phyloP scores from a whole-genome alignment of 2,113 vertebrate species.

The Butastur rufipennis region DNA sequence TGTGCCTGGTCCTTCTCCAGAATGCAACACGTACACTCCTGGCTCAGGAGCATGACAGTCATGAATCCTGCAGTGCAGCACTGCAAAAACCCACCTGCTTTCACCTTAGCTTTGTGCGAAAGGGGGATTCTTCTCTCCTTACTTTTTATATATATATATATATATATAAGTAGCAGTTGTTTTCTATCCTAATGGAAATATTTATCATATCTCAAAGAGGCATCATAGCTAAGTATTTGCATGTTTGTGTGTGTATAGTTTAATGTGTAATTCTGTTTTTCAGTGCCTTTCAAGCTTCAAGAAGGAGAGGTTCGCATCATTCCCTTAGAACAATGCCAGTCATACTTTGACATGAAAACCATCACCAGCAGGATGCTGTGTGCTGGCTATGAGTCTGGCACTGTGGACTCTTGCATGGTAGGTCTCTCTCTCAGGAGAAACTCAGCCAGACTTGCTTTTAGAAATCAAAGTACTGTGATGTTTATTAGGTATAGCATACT shows the following conservation, averaged over 20 bases:
- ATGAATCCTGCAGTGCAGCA: background rate
- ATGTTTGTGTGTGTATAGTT: background rate
- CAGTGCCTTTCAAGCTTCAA: constrained; percentile 97
- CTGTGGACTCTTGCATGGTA: constrained; percentile 83
- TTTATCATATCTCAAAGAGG: background rate
- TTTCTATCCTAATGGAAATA: background rate
- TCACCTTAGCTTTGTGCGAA: background rate
- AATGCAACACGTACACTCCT: background rate
- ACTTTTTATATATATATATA: background rate
- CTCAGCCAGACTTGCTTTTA: background rate
- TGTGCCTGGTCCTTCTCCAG: background rate
- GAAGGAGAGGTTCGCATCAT: constrained; percentile 95
- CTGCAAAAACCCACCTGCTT: background rate
- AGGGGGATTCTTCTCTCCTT: background rate
- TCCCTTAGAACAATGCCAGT: constrained; percentile 87
- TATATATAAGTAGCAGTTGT: background rate
- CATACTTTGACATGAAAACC: constrained; percentile 94
- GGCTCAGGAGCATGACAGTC: background rate
- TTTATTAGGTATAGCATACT: background rate
- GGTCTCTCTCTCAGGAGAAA: background rate
- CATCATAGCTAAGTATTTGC: background rate
- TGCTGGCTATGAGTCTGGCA: constrained; percentile 91
- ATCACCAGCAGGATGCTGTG: constrained; percentile 95
- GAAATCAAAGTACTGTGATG: background rate
- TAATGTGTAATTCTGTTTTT: background rate